Evolutionary conservation across 1,140 invertebrate species (phyloP), one percentile per base, ranked within the genome.

Genomic region (Diachasma alloeum): DNA sequence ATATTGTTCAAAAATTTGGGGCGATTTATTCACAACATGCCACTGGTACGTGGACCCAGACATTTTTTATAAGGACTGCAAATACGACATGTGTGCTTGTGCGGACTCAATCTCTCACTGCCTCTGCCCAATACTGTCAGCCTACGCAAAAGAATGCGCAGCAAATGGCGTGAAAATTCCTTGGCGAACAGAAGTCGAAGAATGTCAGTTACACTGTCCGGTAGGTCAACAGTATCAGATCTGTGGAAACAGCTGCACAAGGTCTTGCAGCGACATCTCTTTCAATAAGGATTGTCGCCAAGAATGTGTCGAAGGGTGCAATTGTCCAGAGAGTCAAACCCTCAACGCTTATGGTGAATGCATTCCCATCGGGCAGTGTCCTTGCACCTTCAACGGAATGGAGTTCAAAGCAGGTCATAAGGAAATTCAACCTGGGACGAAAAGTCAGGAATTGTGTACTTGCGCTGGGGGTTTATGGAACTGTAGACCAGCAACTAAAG

Each of bases 61-160:
- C 46, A 88, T 92, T 13, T 97, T 92, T 87, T 94, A 96, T 87
- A 91, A 94, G 78, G 92, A 96, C 84, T 98, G 97, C 86, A 82
- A 96, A 76, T 96, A 94, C 87, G 97, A 97, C 84, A 92, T 97
- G 87, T 98, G 96, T 83, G 93, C 95, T 13, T 97, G 96, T 86
- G 91, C 93, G 69, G 88, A 89, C 24, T 92, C 91, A 69, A 83
- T 91, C 3, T 86, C 92, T 17, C 90, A 91, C 24, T 97, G 96
- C 83, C 90, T 97, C 63, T 97, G 96, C 86, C 94, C 96, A 4
- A 93, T 94, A 8, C 83, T 97, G 1, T 92, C 94, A 0, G 92
- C 94, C 56, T 97, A 97, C 86, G 95, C 94, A 11, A 92, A 93
- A 66, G 93, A 94, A 76, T 98, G 97, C 88, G 92, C 94, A 36